phyloP scores from a whole-genome alignment of 2,888 invertebrate species.

The Ochropacha duplaris region DNA sequence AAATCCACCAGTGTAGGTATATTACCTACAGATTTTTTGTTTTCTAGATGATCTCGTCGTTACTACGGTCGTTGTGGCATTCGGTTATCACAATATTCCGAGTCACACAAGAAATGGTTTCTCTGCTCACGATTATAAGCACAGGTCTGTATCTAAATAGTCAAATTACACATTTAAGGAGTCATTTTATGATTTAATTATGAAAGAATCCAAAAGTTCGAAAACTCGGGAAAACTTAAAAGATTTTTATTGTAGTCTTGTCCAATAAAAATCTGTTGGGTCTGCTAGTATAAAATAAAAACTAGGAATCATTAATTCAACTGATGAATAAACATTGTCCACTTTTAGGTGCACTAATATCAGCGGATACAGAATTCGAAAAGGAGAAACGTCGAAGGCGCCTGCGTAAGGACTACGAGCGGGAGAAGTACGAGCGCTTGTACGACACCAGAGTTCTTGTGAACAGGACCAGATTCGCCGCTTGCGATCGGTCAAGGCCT shows the following conservation, averaged over 20 bases:
- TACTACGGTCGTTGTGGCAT: slow-evolving; percentile 54
- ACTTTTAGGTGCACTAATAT: slow-evolving; percentile 39
- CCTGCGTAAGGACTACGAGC: slow-evolving; percentile 54
- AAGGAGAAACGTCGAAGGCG: slow-evolving; percentile 57
- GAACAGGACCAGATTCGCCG: slow-evolving; percentile 65
- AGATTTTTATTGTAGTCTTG: no score
- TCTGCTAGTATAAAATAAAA: no score
- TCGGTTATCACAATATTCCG: slow-evolving; percentile 41
- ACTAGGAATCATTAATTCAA: no score
- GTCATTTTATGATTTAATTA: no score
- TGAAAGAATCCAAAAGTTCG: no score
- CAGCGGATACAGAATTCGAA: slow-evolving; percentile 60
- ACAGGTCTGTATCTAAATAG: slow-evolving; percentile 43
- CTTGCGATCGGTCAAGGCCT: slow-evolving; percentile 67
- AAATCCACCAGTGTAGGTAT: no score
- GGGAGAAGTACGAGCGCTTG: slow-evolving; percentile 65
- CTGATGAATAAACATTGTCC: neutral
- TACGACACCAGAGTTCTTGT: slow-evolving; percentile 64
- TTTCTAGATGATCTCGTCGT: slow-evolving; percentile 57
- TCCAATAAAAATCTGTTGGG: no score
- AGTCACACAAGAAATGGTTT: slow-evolving; percentile 45
- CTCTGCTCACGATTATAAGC: slow-evolving; percentile 44
- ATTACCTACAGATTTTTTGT: neutral
- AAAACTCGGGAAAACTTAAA: no score
- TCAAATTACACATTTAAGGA: no score